A percentile compares a stretch with the other conserved stretches of the same genome.
These are phyloP conservation scores for Brachypterus glaber DNA, from an alignment of 2,888 invertebrate genomes.

Conservation along the genomic window DNA sequence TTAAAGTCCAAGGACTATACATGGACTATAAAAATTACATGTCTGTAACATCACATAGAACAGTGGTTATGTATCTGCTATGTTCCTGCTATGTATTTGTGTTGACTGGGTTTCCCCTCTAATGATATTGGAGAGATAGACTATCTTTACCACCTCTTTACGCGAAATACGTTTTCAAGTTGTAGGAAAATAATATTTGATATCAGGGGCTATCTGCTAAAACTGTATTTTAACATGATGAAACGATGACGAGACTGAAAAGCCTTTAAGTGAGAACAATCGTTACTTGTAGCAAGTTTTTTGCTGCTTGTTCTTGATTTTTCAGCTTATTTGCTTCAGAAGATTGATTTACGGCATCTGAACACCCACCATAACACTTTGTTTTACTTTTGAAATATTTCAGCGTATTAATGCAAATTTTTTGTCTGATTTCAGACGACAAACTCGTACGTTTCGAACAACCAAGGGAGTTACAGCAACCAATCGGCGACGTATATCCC, in stretches of 20 bases:
- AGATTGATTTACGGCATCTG: constrained; percentile 1
- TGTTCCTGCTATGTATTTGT: no score
- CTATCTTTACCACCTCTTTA: no score
- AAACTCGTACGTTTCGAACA: constrained; percentile 35
- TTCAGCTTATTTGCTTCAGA: constrained; percentile 1
- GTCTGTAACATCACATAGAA: no score
- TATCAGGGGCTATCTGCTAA: no score
- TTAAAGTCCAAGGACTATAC: no score
- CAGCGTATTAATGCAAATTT: no score
- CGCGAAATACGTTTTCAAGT: no score
- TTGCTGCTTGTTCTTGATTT: background rate
- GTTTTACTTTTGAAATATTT: background rate
- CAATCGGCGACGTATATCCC: constrained; percentile 33
- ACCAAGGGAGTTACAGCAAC: constrained; percentile 35
- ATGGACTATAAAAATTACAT: no score
- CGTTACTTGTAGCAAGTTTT: background rate
- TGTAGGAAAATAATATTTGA: no score
- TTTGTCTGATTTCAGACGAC: constrained; percentile 38
- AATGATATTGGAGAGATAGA: no score
- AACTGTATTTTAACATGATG: constrained; percentile 22
- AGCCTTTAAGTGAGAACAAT: constrained; percentile 5
- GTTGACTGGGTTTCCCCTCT: no score
- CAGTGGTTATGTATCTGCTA: no score
- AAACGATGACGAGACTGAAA: constrained; percentile 33
- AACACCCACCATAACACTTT: background rate